Evolutionary conservation across 2,888 invertebrate species (phyloP).

Genomic region (Eilema caniola): DNA sequence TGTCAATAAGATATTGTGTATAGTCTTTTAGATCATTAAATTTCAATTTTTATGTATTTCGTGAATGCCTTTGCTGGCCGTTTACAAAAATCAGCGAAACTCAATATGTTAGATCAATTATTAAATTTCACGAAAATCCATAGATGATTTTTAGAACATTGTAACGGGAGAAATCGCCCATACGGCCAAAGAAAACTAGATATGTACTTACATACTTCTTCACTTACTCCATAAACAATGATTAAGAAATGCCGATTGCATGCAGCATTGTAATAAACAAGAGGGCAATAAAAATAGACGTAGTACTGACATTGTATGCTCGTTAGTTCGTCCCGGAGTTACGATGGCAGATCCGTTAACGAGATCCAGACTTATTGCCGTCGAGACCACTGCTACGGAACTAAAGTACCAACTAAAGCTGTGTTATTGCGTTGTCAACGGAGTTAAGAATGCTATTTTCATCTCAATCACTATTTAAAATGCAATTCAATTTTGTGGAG

Average conservation of each 20-base stretch:
- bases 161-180: not conserved
- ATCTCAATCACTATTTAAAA: constrained; percentile 42
- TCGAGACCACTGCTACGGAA: constrained; percentile 46
- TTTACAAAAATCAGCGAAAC: not conserved
- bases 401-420: constrained; percentile 61
- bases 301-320: constrained; percentile 59
- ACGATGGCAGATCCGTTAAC: constrained; percentile 68
- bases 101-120: not conserved
- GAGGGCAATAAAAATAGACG: constrained; percentile 48
- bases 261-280: constrained; percentile 51
- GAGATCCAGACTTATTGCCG: constrained; percentile 67
- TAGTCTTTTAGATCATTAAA: too few relatives aligned
- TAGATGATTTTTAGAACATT: constrained; percentile 1
- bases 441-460: constrained; percentile 36
- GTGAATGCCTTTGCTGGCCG: not conserved
- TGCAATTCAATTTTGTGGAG: constrained; percentile 27
- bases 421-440: constrained; percentile 63
- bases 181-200: not conserved
- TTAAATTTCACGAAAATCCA: not conserved
- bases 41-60: not conserved
- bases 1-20: too few relatives aligned
- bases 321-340: constrained; percentile 63
- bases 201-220: constrained; percentile 11
- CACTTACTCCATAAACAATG: constrained; percentile 41
- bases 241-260: constrained; percentile 50